Evolutionary conservation across 2,113 vertebrate genomes (phyloP).

Genomic region (Rhabdornis inornatus): DNA sequence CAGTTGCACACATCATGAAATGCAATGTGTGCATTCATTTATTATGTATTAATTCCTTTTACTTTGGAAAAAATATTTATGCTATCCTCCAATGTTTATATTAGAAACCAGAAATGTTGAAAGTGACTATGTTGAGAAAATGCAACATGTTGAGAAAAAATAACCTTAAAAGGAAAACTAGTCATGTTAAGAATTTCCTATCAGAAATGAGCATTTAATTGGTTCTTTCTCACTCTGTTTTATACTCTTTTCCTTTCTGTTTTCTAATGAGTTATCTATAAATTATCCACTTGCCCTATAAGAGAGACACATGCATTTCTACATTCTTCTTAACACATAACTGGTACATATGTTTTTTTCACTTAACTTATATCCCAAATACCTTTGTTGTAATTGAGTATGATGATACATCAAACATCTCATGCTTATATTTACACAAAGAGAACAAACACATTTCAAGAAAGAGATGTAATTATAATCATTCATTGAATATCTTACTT

Average conservation of each 20-base stretch:
- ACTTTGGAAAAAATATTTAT: background rate
- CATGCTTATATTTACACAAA: slow-evolving; percentile 23
- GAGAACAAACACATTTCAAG: background rate
- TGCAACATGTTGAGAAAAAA: background rate
- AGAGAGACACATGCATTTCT: background rate
- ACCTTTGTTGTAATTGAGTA: background rate
- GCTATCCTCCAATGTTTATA: background rate
- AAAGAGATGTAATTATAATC: background rate
- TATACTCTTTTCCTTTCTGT: background rate
- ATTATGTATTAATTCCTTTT: background rate
- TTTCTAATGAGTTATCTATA: background rate
- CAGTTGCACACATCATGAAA: background rate
- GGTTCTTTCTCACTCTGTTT: background rate
- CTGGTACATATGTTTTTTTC: background rate
- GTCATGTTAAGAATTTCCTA: background rate
- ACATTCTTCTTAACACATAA: background rate
- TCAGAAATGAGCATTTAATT: background rate
- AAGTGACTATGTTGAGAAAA: background rate
- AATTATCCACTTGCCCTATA: background rate
- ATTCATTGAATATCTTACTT: background rate
- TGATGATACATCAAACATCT: background rate
- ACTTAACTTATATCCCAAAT: background rate
- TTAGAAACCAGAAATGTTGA: background rate
- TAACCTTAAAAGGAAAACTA: background rate
- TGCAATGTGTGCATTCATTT: background rate